Percentiles rank a stretch among this genome's conserved stretches.
These are phyloP conservation scores for Dyspetes luteomarginatus DNA, from an alignment of 2,888 invertebrate genomes.

Conservation along the genomic window DNA sequence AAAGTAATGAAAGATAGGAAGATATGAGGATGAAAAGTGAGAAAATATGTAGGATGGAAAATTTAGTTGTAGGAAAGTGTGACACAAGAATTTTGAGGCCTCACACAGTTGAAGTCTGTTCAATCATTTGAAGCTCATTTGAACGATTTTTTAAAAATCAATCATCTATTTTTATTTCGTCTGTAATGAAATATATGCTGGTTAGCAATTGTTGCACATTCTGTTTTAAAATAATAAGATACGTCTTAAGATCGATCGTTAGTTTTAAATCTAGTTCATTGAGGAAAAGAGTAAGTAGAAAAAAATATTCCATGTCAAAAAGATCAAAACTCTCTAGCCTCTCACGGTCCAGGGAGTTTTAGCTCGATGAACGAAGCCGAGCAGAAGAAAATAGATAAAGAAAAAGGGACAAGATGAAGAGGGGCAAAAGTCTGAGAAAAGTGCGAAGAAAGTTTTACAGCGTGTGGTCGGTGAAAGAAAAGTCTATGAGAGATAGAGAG, in stretches of 20 bases:
- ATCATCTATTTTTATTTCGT: too few relatives aligned
- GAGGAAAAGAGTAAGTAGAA: background rate
- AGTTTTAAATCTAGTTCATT: too few relatives aligned
- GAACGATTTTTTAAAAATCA: slow-evolving; percentile 4
- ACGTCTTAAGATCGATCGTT: too few relatives aligned
- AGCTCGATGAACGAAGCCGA: slow-evolving; percentile 22
- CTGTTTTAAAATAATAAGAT: too few relatives aligned
- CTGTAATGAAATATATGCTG: too few relatives aligned
- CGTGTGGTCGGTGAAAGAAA: slow-evolving; percentile 45
- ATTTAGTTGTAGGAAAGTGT: background rate
- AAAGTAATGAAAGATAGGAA: slow-evolving; percentile 6
- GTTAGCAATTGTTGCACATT: too few relatives aligned
- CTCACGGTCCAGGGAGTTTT: slow-evolving; percentile 1
- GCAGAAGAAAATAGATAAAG: slow-evolving; percentile 46
- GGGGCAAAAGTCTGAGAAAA: slow-evolving; percentile 23
- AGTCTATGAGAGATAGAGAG: background rate
- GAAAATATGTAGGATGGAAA: slow-evolving; percentile 1
- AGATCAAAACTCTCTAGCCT: background rate
- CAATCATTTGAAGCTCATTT: slow-evolving; percentile 10
- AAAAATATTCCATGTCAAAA: background rate
- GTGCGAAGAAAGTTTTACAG: slow-evolving; percentile 31
- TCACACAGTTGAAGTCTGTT: background rate
- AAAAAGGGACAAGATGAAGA: background rate
- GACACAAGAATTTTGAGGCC: background rate
- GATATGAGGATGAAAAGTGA: slow-evolving; percentile 5